Percentiles rank a stretch among this genome's conserved stretches.
Evolutionary conservation across 2,797 vertebrate species (phyloP).

Genomic region (Erpetoichthys calabaricus): DNA sequence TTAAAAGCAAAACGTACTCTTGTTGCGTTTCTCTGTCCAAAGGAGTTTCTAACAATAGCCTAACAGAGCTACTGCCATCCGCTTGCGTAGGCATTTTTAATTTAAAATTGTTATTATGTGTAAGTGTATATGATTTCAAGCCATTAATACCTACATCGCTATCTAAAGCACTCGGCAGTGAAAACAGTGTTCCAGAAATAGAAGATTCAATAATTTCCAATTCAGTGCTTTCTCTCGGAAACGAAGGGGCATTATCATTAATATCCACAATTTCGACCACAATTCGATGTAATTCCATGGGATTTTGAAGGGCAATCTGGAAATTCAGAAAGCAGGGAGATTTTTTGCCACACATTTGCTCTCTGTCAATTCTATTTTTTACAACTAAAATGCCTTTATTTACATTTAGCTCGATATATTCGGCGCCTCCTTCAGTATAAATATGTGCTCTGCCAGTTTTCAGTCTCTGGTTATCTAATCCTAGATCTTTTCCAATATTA

Average conservation of each 20-base stretch:
- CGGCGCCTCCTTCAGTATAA: no score
- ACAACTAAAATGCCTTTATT: no score
- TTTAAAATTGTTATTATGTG: constrained; percentile 24
- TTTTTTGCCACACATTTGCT: no score
- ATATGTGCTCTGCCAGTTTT: no score
- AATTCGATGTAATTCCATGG: constrained; percentile 29
- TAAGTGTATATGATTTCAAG: constrained; percentile 28
- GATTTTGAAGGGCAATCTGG: constrained; percentile 30
- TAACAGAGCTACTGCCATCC: constrained; percentile 27
- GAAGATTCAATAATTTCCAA: constrained; percentile 30
- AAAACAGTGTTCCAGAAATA: constrained; percentile 20
- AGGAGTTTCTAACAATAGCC: constrained; percentile 19
- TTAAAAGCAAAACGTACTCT: constrained; percentile 27
- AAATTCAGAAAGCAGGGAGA: constrained; percentile 32
- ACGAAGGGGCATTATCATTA: constrained; percentile 31
- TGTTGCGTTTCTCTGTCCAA: constrained; percentile 29
- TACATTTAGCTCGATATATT: no score
- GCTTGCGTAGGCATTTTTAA: constrained; percentile 22
- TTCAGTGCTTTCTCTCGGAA: constrained; percentile 25
- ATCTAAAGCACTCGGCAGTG: constrained; percentile 30
- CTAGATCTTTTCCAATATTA: constrained; percentile 29
- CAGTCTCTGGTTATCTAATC: no score
- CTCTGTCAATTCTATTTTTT: no score
- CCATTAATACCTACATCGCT: constrained; percentile 28
- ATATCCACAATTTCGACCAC: constrained; percentile 27